Evolutionary conservation across 2,113 vertebrate species (phyloP), one percentile per base, ranked within the genome.

Genomic region (Acrocephalus arundinaceus): DNA sequence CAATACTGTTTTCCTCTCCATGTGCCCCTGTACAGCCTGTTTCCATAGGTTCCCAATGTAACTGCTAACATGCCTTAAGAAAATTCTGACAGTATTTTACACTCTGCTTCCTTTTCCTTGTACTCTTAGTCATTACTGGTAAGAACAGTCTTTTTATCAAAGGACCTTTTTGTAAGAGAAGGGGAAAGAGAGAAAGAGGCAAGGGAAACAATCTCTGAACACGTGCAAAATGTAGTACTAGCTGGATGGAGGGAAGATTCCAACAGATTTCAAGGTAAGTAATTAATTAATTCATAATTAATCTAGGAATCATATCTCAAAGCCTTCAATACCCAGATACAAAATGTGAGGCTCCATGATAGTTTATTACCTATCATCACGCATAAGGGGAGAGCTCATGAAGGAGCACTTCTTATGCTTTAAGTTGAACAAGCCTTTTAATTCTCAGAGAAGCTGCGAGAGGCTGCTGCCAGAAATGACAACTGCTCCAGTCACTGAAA

Each of bases 321-420:
- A 93, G 88, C 51, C 74, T 83, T 87, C 41, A 37, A 45, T 66
- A 93, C n/a, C 55, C 59, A 82, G 75, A 83, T 5, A 88, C 8
- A 79, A 89, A 78, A 70, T 41, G 67, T 11, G 28, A 94, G 63
- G 89, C 93, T 96, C 76, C 89, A 81, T 76, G 82, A 76, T 45
- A 91, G 75, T 90, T 95, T 83, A 96, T 95, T 92, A 96, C 90
- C 88, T 94, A 97, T 92, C 95, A 96, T 86, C 84, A 91, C 0
- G 35, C 82, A 92, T 87, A 94, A 94, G 79, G 52, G 79, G 85
- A 94, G 92, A 96, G 95, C 93, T 94, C 92, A 83, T 85, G 92
- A 93, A 93, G 94, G 94, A 97, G 95, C 92, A 93, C 70, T 94
- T 95, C 92, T 91, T 95, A 94, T 92, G 90, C 94, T 90, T 94